These are phyloP conservation scores for Plebejus argus DNA, from an alignment of 2,888 invertebrate species.

Conservation along the genomic window DNA sequence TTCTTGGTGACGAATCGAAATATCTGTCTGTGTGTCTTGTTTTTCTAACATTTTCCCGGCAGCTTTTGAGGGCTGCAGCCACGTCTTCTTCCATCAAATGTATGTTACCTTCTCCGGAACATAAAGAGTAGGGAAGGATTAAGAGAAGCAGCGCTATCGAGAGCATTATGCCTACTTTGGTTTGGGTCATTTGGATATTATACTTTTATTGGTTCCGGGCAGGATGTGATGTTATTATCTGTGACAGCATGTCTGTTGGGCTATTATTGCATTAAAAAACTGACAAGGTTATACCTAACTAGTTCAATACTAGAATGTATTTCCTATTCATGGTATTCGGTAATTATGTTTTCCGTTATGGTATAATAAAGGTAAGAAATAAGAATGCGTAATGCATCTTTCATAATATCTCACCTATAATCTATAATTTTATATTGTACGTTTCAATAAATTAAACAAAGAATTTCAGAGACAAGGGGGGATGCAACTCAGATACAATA, in stretches of 20 bases:
- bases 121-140: constrained; percentile 53
- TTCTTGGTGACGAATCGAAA: constrained; percentile 49
- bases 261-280: constrained; percentile 21
- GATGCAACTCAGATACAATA: too few relatives aligned
- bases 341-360: not conserved
- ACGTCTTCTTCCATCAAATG: constrained; percentile 69
- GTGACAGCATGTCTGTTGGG: constrained; percentile 49
- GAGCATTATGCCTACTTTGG: constrained; percentile 52
- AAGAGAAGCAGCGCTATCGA: constrained; percentile 48
- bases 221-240: constrained; percentile 58
- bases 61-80: constrained; percentile 59
- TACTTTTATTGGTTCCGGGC: constrained; percentile 50
- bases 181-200: constrained; percentile 30
- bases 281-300: not conserved
- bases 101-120: constrained; percentile 67
- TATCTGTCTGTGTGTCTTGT: constrained; percentile 48
- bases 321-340: not conserved
- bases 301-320: not conserved
- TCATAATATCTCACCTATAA: not conserved
- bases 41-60: constrained; percentile 49
- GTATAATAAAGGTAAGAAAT: not conserved
- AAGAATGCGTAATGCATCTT: not conserved
- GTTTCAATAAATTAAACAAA: too few relatives aligned
- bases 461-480: too few relatives aligned
- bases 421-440: too few relatives aligned